Percentiles rank a stretch among this genome's conserved stretches.
phyloP scores from a whole-genome alignment of 2,797 vertebrate genomes.

The Cheirogaleus major region DNA sequence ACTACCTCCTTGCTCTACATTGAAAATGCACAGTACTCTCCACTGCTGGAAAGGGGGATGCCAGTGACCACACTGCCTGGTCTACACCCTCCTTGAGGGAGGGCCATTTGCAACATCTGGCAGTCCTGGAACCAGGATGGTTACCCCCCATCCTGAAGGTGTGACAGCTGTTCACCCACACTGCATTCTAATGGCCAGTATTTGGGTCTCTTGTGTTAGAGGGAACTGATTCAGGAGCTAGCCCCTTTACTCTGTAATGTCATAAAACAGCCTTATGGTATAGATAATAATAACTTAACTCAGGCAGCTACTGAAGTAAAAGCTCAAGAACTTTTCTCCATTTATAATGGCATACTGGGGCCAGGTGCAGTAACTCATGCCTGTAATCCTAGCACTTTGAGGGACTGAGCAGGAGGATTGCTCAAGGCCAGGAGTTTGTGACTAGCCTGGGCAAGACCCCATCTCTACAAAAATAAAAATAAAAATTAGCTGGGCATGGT shows the following conservation, averaged over 20 bases:
- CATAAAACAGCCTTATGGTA: not conserved
- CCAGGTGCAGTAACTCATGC: not conserved
- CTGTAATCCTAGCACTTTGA: not conserved
- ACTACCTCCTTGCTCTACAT: not conserved
- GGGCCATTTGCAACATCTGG: not conserved
- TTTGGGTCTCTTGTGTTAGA: slow-evolving; percentile 2
- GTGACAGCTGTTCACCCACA: not conserved
- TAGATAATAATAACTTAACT: not conserved
- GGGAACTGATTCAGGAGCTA: not conserved
- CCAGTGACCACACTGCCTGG: not conserved
- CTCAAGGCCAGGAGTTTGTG: not conserved
- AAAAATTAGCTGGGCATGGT: not conserved
- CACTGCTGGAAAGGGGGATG: not conserved
- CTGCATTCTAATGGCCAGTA: not conserved
- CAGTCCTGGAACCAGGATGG: not conserved
- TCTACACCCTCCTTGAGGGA: not conserved
- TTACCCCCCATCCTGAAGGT: not conserved
- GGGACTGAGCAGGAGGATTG: not conserved
- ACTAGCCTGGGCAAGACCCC: not conserved
- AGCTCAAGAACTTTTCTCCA: slow-evolving; percentile 20
- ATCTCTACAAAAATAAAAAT: not conserved
- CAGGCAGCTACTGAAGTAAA: slow-evolving; percentile 13
- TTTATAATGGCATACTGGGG: not conserved
- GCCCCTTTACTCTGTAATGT: not conserved
- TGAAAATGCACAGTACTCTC: not conserved